phyloP scores from a whole-genome alignment of 2,797 vertebrate species.

The Natrix natrix region DNA sequence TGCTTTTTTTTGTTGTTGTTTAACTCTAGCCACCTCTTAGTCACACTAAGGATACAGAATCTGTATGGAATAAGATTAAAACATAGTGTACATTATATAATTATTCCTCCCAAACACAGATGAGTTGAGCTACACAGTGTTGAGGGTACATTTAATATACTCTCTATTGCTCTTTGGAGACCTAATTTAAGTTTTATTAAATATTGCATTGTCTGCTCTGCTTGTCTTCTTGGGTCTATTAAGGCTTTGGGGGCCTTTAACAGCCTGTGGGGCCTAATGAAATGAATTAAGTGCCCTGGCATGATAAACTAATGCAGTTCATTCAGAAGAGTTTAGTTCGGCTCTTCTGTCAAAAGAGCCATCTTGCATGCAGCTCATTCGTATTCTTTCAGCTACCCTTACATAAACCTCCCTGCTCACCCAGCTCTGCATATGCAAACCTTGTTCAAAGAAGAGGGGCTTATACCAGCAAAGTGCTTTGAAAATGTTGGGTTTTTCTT shows the following conservation, averaged over 20 bases:
- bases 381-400: not conserved
- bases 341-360: not conserved
- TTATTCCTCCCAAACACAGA: constrained; percentile 35
- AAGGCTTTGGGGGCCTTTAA: constrained; percentile 24
- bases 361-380: not conserved
- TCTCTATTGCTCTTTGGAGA: constrained; percentile 50
- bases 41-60: not conserved
- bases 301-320: constrained; percentile 40
- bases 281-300: constrained; percentile 51
- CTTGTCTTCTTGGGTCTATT: constrained; percentile 38
- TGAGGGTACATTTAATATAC: constrained; percentile 43
- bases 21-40: not conserved
- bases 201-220: constrained; percentile 41
- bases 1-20: not conserved
- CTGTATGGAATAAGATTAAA: constrained; percentile 34
- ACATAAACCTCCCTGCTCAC: not conserved
- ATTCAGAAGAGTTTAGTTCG: constrained; percentile 41
- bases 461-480: not conserved
- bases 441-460: not conserved
- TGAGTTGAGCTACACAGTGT: constrained; percentile 32
- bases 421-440: not conserved
- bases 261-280: constrained; percentile 41
- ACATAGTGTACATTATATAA: constrained; percentile 22
- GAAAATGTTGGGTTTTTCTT: not conserved
- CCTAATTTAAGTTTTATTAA: constrained; percentile 61